Evolutionary conservation across 2,888 invertebrate genomes (phyloP).

Genomic region (Agonopterix subpropinquella): DNA sequence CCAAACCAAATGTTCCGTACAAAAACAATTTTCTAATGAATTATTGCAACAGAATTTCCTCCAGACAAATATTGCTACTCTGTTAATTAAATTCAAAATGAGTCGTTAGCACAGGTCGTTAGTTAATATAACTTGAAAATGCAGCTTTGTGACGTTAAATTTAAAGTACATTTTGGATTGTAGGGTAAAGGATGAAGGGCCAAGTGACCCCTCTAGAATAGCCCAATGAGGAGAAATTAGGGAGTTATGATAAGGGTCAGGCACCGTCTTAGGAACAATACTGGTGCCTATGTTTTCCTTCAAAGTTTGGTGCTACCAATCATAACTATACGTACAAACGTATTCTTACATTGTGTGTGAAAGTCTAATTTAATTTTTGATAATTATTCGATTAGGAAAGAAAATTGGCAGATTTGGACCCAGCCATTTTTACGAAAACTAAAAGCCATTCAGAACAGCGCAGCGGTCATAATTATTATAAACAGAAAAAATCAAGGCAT

Average conservation of each 20-base stretch:
- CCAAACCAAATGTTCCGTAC: conserved; percentile 5
- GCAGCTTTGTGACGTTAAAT: neutral
- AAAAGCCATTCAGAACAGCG: too few relatives aligned
- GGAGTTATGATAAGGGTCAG: conserved; percentile 10
- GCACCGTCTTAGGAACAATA: conserved; percentile 1
- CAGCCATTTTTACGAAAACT: too few relatives aligned
- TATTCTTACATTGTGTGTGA: too few relatives aligned
- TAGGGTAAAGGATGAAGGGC: neutral
- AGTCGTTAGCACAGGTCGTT: neutral
- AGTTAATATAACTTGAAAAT: neutral
- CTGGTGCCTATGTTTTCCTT: too few relatives aligned
- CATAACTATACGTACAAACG: too few relatives aligned
- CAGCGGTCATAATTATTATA: too few relatives aligned
- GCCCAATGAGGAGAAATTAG: conserved; percentile 21
- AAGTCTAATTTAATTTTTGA: too few relatives aligned
- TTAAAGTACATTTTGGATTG: conserved; percentile 1
- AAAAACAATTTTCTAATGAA: conserved; percentile 7
- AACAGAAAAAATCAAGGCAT: too few relatives aligned
- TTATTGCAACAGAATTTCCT: conserved; percentile 1
- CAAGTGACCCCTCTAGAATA: conserved; percentile 11
- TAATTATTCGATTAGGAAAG: too few relatives aligned
- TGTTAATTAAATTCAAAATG: conserved; percentile 5
- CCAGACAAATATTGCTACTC: conserved; percentile 6
- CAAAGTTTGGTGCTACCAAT: too few relatives aligned
- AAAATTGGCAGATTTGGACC: too few relatives aligned